Conservation (phyloP, 1,140 invertebrate genomes). For the Caenorhabditis elegans region WBcel235 BX284604.4:6802001-6802500, state of each 20-base stretch:
- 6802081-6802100: slow-evolving; percentile 16
- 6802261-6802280: too few species aligned
- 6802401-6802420: neutral
- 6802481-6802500: too few species aligned
- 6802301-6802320: too few species aligned
- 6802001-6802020: neutral
- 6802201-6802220: neutral
- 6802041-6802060: neutral
- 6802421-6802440: neutral
- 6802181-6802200: neutral
- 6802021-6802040: slow-evolving; percentile 27
- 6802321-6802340: neutral
- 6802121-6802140: neutral
- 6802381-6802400: neutral
- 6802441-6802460: too few species aligned
- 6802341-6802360: too few species aligned
- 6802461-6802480: too few species aligned
- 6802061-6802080: slow-evolving; percentile 19
- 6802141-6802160: neutral
- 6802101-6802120: slow-evolving; percentile 34
- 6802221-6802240: neutral
- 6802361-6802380: neutral
- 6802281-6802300: too few species aligned
- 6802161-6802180: neutral
- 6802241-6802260: too few species aligned